Base-by-base conservation (phyloP, 2,888 invertebrate genomes). In the Fabriciana adippe region DNA sequence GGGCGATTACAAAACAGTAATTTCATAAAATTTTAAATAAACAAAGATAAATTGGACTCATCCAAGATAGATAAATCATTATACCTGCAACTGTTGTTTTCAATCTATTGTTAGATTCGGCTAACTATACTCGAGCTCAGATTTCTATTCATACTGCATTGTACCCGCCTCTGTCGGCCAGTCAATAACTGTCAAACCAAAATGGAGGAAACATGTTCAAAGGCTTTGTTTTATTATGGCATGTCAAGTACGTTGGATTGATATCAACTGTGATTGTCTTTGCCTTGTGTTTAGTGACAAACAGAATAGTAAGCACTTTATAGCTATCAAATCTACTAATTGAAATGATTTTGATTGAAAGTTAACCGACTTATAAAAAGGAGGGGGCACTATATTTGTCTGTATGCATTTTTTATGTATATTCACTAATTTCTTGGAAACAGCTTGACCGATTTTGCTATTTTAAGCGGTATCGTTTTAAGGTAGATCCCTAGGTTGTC, bases 191-290 rank as follows among this genome's bases (percentile, higher is more conserved):
- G 82, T 82, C 84, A 76, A 63, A 62, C 72, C 69, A 72, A 76
- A 85, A 85, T 85, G 83, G 82, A 82, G 78, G 77, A 82, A 81
- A 73, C 82, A 72, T 84, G 83, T 83, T 78, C 66, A 51, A 54
- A 45, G 59, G 54, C 50, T 65, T 60, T 60, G 63, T 56, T 67
- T 70, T 61, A 47, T 66, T 18, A 51, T 54, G 21, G 31, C 45
- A 8, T 35, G 26, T 54, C 47, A 31, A 66, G 14, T 59, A 54
- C 45, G 21, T 26, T 16, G 45, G 15, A 41, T 14, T 45, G 13
- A 26, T 55, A 15, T 61, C 16, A 41, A 55, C 18, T 68, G 50
- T 51, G n/a, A 45, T 18, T 6, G n/a, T 26, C 16, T 16, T 6
- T 15, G n/a, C 15, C 16, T n/a, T 1, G 50, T 50, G 16, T 14